Conservation (phyloP, 2,888 invertebrate species). For the Pristionchus arcanus region DNA sequence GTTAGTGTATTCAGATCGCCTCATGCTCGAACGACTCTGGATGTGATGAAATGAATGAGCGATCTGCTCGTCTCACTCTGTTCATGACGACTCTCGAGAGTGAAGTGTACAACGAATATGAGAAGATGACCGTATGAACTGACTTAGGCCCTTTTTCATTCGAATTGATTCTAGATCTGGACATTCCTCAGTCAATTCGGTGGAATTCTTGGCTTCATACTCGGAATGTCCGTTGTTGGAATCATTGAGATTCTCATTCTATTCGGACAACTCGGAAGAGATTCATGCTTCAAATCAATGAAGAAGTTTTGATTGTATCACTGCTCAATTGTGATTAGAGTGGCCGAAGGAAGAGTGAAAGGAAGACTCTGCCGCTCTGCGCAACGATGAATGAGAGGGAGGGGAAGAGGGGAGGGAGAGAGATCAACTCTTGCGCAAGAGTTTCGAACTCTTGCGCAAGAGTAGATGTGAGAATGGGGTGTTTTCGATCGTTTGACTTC, state of each 20-base stretch:
- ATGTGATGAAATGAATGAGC: background rate
- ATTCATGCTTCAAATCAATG: background rate
- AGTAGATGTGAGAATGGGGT: too few relatives aligned
- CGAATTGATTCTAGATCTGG: background rate
- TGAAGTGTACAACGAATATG: background rate
- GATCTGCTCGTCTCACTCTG: background rate
- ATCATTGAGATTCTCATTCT: slow-evolving; percentile 39
- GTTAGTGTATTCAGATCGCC: background rate
- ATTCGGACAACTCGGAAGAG: background rate
- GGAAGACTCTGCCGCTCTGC: too few relatives aligned
- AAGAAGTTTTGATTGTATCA: background rate
- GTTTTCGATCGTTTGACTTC: too few relatives aligned
- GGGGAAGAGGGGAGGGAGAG: too few relatives aligned
- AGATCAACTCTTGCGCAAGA: too few relatives aligned
- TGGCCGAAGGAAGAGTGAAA: too few relatives aligned
- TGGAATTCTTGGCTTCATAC: slow-evolving; percentile 24
- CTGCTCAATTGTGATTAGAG: background rate
- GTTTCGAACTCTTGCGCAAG: too few relatives aligned
- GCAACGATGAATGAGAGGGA: too few relatives aligned
- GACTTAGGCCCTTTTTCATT: background rate
- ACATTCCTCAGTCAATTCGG: slow-evolving; percentile 34
- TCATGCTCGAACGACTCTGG: background rate
- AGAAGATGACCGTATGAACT: background rate
- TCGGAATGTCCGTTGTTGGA: slow-evolving; percentile 40
- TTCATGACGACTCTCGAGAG: slow-evolving; percentile 38